A percentile compares a stretch with the other conserved stretches of the same genome.
phyloP scores from a whole-genome alignment of 2,797 vertebrate genomes.

The Scolopax rusticola region DNA sequence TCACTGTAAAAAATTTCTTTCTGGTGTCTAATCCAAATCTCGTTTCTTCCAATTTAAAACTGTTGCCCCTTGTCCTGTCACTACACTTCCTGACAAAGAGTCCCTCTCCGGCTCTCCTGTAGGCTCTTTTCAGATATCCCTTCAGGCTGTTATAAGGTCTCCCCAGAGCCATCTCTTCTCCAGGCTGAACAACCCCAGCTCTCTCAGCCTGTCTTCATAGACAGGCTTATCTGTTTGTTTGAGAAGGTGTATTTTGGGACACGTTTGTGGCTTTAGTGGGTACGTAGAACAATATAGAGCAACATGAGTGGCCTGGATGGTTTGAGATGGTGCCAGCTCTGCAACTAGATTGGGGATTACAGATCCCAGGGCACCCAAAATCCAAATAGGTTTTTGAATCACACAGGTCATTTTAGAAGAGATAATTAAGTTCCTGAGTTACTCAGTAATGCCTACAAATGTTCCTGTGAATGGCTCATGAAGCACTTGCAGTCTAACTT shows the following conservation, averaged over 20 bases:
- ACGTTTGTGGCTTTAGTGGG: not conserved
- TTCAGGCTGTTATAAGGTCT: too few relatives aligned
- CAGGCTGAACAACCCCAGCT: too few relatives aligned
- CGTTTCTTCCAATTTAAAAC: too few relatives aligned
- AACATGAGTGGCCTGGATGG: not conserved
- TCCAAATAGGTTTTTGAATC: slow-evolving; percentile 36
- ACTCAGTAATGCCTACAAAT: not conserved
- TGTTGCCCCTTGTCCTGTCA: too few relatives aligned
- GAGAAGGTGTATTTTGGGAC: not conserved
- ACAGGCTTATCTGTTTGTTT: not conserved
- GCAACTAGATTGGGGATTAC: not conserved
- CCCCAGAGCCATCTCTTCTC: too few relatives aligned
- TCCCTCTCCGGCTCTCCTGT: too few relatives aligned
- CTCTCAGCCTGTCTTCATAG: too few relatives aligned
- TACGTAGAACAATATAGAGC: not conserved
- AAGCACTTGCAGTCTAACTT: slow-evolving; percentile 15
- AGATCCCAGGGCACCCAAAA: not conserved
- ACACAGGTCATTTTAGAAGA: not conserved
- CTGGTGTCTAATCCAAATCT: too few relatives aligned
- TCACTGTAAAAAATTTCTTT: too few relatives aligned
- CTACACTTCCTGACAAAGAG: too few relatives aligned
- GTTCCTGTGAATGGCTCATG: slow-evolving; percentile 13
- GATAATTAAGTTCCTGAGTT: slow-evolving; percentile 33
- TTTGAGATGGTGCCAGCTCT: not conserved
- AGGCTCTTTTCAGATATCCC: too few relatives aligned